Evolutionary conservation across 2,797 vertebrate species (phyloP).

Genomic region (Alca torda): DNA sequence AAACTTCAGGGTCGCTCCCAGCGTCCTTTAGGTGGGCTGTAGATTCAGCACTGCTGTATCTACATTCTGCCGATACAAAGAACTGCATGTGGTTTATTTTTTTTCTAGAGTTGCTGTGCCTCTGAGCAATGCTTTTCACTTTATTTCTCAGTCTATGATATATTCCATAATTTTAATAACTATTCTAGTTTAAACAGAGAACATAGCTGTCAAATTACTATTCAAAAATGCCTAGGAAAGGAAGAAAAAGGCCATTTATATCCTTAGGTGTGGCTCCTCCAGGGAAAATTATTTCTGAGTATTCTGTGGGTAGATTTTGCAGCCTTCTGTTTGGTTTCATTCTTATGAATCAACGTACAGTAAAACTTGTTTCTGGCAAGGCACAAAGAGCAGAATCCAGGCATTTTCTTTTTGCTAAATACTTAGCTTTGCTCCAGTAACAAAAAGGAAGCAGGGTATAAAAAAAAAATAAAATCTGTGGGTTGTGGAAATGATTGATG

Average conservation of each 20-base stretch:
- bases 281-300: background rate
- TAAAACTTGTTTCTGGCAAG: background rate
- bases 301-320: background rate
- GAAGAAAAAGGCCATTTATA: background rate
- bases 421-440: background rate
- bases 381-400: background rate
- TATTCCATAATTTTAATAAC: background rate
- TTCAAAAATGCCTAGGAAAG: background rate
- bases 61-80: background rate
- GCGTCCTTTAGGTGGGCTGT: background rate
- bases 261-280: background rate
- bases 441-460: background rate
- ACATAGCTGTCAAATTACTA: background rate
- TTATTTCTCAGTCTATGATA: background rate
- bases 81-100: background rate
- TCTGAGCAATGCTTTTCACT: background rate
- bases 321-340: background rate
- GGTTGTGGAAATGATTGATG: slow-evolving; percentile 34
- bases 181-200: background rate
- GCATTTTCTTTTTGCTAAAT: background rate
- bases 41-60: background rate
- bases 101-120: background rate
- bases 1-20: background rate
- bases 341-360: background rate
- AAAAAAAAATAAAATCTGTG: background rate